Percentiles rank a stretch among this genome's conserved stretches.
Conservation (phyloP, 2,797 vertebrate genomes). For the Aplochiton taeniatus region DNA sequence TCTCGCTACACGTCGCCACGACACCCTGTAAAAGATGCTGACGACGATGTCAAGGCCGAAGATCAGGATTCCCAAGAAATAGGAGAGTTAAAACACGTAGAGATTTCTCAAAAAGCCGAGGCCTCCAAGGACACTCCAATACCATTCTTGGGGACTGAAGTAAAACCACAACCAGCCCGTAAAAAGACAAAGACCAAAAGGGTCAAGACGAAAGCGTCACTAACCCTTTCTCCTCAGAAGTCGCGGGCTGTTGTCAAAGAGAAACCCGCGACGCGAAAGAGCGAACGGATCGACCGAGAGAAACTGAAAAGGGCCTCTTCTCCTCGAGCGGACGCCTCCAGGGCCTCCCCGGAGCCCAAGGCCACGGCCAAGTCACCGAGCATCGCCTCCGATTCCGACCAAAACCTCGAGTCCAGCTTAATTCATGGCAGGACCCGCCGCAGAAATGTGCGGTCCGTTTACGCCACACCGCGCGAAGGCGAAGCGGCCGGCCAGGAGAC, state of each 20-base stretch:
- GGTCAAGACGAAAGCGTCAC: slow-evolving; percentile 77
- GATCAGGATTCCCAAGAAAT: slow-evolving; percentile 47
- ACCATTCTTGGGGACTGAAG: slow-evolving; percentile 77
- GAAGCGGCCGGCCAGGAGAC: slow-evolving; percentile 84
- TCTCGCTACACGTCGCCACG: slow-evolving; percentile 52
- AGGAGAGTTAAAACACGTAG: slow-evolving; percentile 52
- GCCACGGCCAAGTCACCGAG: slow-evolving; percentile 86
- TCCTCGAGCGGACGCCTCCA: slow-evolving; percentile 85
- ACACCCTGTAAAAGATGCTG: slow-evolving; percentile 69
- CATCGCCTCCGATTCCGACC: slow-evolving; percentile 81
- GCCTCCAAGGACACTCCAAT: slow-evolving; percentile 72
- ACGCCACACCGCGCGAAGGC: slow-evolving; percentile 87
- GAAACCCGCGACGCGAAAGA: slow-evolving; percentile 92
- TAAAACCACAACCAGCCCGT: slow-evolving; percentile 80
- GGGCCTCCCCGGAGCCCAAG: slow-evolving; percentile 78
- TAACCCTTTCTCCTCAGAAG: slow-evolving; percentile 68
- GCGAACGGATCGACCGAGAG: slow-evolving; percentile 93
- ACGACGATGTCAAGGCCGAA: slow-evolving; percentile 65
- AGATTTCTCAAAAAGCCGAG: slow-evolving; percentile 71
- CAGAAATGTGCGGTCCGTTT: slow-evolving; percentile 93
- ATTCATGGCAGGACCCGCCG: slow-evolving; percentile 88
- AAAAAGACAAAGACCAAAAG: slow-evolving; percentile 90
- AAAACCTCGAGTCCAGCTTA: slow-evolving; percentile 81
- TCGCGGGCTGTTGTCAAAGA: slow-evolving; percentile 65
- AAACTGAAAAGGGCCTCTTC: slow-evolving; percentile 91